Base-by-base conservation (phyloP, 2,888 invertebrate species). In the Ganaspis brasiliensis region DNA sequence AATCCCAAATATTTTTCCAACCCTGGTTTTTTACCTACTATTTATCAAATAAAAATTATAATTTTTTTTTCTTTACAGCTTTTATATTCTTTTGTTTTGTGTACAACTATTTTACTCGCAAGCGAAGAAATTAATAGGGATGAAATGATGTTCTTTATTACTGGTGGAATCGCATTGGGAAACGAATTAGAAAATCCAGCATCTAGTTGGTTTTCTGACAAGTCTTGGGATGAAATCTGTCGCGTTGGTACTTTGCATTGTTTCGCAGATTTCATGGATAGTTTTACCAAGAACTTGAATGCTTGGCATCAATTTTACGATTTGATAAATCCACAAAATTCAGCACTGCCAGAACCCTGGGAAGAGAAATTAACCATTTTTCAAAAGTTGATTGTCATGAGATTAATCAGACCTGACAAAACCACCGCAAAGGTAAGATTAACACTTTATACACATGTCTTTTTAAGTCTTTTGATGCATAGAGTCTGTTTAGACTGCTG, bases 141-240 rank as follows among this genome's bases (percentile, higher is more conserved):
- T 79, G 94, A 94, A 88, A 72, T 87, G 90, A 90, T 94, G 82
- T 97, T 97, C 91, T 93, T 97, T 70, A 92, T 97, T 79, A 96
- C 96, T 61, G 97, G 96, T 49, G 96, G 96, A 14, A 94, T 96
- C 73, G 93, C 94, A 59, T 92, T 95, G 74, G 95, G 95, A 86
- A 95, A 95, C 88, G 89, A 92, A 0, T 85, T 93, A 19, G 92
- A 93, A 80, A 96, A 96, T 89, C 95, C 96, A 0, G 93, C 92
- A 35, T 83, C 92, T 10, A 91, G 93, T 10, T 97, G 97, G 97
- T 91, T 97, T 67, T 93, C 94, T 8, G 94, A 95, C 76, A 95
- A 95, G 90, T 93, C 94, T 45, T 97, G 97, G 97, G 95, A 96
- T 89, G 96, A 96, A 92, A 93, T 97, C 75, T 96, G 96, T 89